These are phyloP conservation scores for Meloidogyne hapla DNA, from an alignment of 1,140 invertebrate species.

Conservation along the genomic window DNA sequence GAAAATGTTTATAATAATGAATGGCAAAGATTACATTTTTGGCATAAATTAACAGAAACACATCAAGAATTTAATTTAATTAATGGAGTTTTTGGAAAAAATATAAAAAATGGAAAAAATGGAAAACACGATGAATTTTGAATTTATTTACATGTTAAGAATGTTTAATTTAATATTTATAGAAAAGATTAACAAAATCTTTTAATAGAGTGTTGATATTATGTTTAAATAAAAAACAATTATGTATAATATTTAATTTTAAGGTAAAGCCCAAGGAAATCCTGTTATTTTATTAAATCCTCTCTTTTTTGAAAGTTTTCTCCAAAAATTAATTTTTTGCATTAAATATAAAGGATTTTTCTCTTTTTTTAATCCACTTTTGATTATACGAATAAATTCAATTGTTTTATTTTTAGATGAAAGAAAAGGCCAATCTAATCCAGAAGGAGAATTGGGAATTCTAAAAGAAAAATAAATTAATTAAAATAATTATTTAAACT, in stretches of 20 bases:
- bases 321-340: constrained; percentile 9
- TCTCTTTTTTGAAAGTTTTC: not conserved
- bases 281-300: not conserved
- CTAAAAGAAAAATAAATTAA: not conserved
- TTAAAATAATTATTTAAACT: not conserved
- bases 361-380: not conserved
- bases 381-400: not conserved
- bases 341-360: constrained; percentile 1
- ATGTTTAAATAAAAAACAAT: too few species aligned
- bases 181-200: too few species aligned
- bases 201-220: too few species aligned
- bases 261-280: constrained; percentile 6
- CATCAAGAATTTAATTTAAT: constrained; percentile 26
- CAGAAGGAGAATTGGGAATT: constrained; percentile 1
- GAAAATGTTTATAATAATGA: constrained; percentile 10
- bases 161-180: too few species aligned
- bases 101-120: not conserved
- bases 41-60: constrained; percentile 27
- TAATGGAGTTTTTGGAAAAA: constrained; percentile 16
- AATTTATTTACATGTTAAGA: too few species aligned
- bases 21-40: constrained; percentile 24
- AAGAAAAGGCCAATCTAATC: constrained; percentile 13
- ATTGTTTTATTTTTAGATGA: not conserved
- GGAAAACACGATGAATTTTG: constrained; percentile 23
- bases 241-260: not conserved